Conservation (phyloP, 2,888 invertebrate species). For the Eulithis prunata region DNA sequence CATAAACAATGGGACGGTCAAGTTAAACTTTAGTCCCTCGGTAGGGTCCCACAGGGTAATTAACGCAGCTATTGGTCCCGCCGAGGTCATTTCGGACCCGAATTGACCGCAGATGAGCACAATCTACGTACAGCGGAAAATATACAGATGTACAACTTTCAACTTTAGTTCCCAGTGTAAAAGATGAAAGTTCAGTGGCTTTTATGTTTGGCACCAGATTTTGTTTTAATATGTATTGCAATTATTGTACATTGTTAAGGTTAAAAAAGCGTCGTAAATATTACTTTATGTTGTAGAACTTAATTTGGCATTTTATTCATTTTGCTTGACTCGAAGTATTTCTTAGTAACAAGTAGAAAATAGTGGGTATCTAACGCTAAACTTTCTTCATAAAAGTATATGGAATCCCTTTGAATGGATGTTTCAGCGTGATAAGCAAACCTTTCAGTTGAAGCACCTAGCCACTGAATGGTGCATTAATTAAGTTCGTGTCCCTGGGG, state of each 20-base stretch:
- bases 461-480: slow-evolving; percentile 20
- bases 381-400: slow-evolving; percentile 3
- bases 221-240: slow-evolving; percentile 4
- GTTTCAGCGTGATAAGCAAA: slow-evolving; percentile 13
- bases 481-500: slow-evolving; percentile 21
- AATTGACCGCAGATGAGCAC: slow-evolving; percentile 36
- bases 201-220: neutral
- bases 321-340: neutral
- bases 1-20: slow-evolving; percentile 29
- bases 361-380: neutral
- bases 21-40: slow-evolving; percentile 27
- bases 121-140: slow-evolving; percentile 26
- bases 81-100: slow-evolving; percentile 31
- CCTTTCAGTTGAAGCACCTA: slow-evolving; percentile 13
- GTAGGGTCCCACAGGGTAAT: slow-evolving; percentile 34
- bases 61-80: slow-evolving; percentile 36
- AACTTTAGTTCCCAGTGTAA: slow-evolving; percentile 6
- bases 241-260: neutral
- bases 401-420: slow-evolving; percentile 11
- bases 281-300: neutral
- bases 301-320: neutral
- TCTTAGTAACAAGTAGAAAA: neutral
- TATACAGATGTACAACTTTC: slow-evolving; percentile 1
- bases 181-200: slow-evolving; percentile 6
- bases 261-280: neutral